phyloP scores from a whole-genome alignment of 2,113 vertebrate genomes.

The Ctenomys sociabilis region DNA sequence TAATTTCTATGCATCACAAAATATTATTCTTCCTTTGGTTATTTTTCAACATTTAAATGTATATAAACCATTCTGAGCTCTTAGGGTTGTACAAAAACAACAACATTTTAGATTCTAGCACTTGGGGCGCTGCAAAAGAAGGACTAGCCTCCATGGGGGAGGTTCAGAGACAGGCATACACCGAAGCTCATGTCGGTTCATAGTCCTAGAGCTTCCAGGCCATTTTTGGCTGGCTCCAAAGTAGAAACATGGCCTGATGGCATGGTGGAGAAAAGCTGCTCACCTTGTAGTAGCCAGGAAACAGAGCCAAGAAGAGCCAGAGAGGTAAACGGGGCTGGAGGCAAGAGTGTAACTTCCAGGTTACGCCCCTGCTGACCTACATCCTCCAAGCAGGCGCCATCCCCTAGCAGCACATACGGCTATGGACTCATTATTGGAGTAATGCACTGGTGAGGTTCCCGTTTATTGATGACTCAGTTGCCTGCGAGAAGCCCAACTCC shows the following conservation, averaged over 20 bases:
- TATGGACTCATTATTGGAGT: background rate
- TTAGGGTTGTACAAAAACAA: background rate
- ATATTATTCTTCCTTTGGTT: constrained; percentile 7
- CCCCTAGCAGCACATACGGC: background rate
- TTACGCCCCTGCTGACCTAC: background rate
- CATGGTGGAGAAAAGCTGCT: background rate
- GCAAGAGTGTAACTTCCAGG: background rate
- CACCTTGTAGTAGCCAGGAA: background rate
- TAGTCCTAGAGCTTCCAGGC: background rate
- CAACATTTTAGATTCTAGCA: background rate
- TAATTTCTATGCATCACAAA: background rate
- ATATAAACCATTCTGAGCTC: background rate
- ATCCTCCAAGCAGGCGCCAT: background rate
- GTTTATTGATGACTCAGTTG: background rate
- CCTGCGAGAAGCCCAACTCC: background rate
- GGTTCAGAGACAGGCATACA: background rate
- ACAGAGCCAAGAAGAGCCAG: background rate
- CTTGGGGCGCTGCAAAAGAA: background rate
- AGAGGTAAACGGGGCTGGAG: background rate
- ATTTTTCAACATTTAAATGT: background rate
- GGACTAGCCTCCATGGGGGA: background rate
- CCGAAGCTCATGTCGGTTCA: background rate
- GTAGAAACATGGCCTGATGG: background rate
- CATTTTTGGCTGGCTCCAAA: background rate
- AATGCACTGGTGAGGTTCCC: background rate